Evolutionary conservation across 2,797 vertebrate genomes (phyloP).

Genomic region (Melanotaenia trifasciata): DNA sequence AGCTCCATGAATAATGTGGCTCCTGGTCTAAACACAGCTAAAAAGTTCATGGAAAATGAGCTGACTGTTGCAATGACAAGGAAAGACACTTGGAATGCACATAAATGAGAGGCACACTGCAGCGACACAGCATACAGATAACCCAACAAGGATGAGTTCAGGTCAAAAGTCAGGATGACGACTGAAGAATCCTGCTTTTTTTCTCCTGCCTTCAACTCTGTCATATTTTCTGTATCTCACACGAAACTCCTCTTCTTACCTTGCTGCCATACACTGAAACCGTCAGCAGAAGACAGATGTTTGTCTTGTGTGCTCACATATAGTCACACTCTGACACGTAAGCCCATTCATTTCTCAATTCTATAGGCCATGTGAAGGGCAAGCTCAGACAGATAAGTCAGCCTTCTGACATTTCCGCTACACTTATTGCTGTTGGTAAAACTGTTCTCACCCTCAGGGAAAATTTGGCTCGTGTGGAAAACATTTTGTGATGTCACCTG

Average conservation of each 20-base stretch:
- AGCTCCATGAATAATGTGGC: not conserved
- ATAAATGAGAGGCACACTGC: constrained; percentile 12
- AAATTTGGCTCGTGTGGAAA: constrained; percentile 34
- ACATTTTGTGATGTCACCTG: constrained; percentile 42
- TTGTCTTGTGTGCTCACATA: constrained; percentile 44
- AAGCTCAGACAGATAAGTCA: constrained; percentile 56
- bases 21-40: not conserved
- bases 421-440: constrained; percentile 16
- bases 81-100: constrained; percentile 9
- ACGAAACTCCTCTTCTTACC: constrained; percentile 37
- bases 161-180: constrained; percentile 34
- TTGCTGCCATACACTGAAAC: not conserved
- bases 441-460: constrained; percentile 16
- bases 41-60: not conserved
- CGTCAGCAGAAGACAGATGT: constrained; percentile 38
- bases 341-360: constrained; percentile 58
- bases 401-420: constrained; percentile 42
- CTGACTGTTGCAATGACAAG: not conserved
- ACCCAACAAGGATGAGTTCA: constrained; percentile 30
- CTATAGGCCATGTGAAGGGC: constrained; percentile 43
- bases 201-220: constrained; percentile 41
- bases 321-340: constrained; percentile 47
- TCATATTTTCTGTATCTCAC: constrained; percentile 58
- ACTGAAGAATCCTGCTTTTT: constrained; percentile 24
- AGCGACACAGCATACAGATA: not conserved